A percentile compares a stretch with the other conserved stretches of the same genome.
Conservation (phyloP, 2,888 invertebrate genomes). For the Strigamia maritima region DNA sequence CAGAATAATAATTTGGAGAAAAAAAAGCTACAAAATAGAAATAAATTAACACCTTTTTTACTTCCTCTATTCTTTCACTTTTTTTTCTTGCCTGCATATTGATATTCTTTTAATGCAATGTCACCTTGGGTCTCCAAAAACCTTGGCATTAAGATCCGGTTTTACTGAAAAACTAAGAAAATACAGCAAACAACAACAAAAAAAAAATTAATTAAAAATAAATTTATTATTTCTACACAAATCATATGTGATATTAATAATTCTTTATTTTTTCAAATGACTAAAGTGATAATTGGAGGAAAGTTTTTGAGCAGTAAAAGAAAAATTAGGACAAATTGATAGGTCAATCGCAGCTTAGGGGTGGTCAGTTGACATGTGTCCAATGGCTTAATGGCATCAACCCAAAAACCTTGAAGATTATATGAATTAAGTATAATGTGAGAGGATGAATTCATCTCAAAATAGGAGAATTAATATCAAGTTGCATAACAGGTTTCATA, state of each 20-base stretch:
- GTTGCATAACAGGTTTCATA: background rate
- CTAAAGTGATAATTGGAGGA: background rate
- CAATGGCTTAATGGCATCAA: background rate
- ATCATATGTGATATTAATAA: background rate
- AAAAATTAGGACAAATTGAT: constrained; percentile 19
- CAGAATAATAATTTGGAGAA: background rate
- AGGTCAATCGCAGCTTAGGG: constrained; percentile 16
- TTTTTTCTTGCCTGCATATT: too few species aligned
- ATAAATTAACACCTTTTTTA: constrained; percentile 1
- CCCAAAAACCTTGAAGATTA: constrained; percentile 1
- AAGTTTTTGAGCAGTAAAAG: background rate
- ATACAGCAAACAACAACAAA: background rate
- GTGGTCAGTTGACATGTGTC: constrained; percentile 20
- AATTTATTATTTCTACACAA: too few species aligned
- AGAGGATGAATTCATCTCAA: background rate
- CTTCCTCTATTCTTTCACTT: background rate
- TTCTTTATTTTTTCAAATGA: background rate
- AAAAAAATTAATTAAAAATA: background rate
- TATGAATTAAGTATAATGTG: background rate
- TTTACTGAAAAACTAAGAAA: background rate
- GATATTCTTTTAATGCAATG: background rate
- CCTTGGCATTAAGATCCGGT: constrained; percentile 15
- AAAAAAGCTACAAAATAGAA: background rate
- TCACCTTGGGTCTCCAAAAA: background rate
- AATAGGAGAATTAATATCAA: background rate